Evolutionary conservation across 2,888 invertebrate species (phyloP).

Genomic region (Lymantria monacha): DNA sequence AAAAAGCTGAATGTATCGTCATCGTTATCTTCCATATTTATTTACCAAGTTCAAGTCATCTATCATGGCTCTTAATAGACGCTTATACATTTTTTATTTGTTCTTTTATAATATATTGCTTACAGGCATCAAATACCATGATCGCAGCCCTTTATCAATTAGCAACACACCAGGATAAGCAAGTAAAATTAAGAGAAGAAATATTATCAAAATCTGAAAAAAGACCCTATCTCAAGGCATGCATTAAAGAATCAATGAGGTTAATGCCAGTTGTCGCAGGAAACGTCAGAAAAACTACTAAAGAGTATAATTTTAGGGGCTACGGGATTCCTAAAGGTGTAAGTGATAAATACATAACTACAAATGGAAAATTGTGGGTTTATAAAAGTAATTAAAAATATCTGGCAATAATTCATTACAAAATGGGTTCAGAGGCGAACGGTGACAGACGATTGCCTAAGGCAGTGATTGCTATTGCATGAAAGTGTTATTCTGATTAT

Average conservation of each 20-base stretch:
- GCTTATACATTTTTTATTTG: too few species aligned
- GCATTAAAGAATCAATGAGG: slow-evolving; percentile 85
- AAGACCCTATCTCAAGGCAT: slow-evolving; percentile 85
- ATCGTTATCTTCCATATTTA: too few species aligned
- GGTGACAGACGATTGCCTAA: too few species aligned
- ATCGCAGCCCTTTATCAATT: slow-evolving; percentile 82
- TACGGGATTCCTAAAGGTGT: slow-evolving; percentile 67
- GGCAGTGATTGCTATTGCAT: too few species aligned
- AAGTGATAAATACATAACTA: not conserved
- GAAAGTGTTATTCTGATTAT: too few species aligned
- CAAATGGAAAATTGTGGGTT: too few species aligned
- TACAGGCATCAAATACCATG: slow-evolving; percentile 80
- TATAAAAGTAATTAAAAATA: too few species aligned
- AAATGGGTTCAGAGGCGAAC: too few species aligned
- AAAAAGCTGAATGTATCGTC: too few species aligned
- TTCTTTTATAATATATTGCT: slow-evolving; percentile 2
- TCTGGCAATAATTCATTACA: too few species aligned
- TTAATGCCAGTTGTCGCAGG: slow-evolving; percentile 83
- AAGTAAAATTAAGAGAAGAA: slow-evolving; percentile 83
- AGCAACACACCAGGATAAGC: slow-evolving; percentile 83
- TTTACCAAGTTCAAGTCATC: too few species aligned
- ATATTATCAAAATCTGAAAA: slow-evolving; percentile 46
- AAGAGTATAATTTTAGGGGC: slow-evolving; percentile 83
- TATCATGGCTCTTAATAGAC: too few species aligned
- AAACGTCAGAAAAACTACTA: slow-evolving; percentile 74